A percentile compares a stretch with the other conserved stretches of the same genome.
phyloP scores from a whole-genome alignment of 2,888 invertebrate species.

The Lasioglossum marginatum region DNA sequence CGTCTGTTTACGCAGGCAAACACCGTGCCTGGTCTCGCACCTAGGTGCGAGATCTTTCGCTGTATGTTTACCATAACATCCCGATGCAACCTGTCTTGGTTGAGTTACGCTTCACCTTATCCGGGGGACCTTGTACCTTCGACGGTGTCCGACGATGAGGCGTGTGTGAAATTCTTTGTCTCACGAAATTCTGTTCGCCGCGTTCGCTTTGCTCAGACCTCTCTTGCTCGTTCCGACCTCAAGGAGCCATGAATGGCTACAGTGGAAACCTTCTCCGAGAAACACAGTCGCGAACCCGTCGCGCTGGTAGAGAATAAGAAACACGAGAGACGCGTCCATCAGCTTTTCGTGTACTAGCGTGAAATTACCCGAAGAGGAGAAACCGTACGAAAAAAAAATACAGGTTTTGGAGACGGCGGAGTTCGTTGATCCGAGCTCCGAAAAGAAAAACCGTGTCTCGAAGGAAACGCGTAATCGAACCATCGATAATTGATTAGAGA shows the following conservation, averaged over 20 bases:
- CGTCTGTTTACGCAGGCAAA: constrained; percentile 81
- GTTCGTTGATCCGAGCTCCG: constrained; percentile 5
- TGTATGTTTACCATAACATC: constrained; percentile 82
- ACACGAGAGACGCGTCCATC: not conserved
- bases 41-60: constrained; percentile 84
- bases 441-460: not conserved
- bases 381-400: not conserved
- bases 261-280: constrained; percentile 20
- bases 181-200: constrained; percentile 59
- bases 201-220: not conserved
- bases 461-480: not conserved
- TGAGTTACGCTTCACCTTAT: constrained; percentile 72
- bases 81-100: constrained; percentile 82
- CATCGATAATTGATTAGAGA: constrained; percentile 17
- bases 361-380: constrained; percentile 14
- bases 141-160: constrained; percentile 53
- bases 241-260: constrained; percentile 1
- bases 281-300: constrained; percentile 23
- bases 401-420: not conserved
- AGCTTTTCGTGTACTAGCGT: constrained; percentile 10
- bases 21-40: constrained; percentile 82
- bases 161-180: constrained; percentile 72
- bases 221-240: not conserved
- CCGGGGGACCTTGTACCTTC: constrained; percentile 67
- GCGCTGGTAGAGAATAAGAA: constrained; percentile 1